These are phyloP conservation scores for Sibirionetta formosa DNA, from an alignment of 2,797 vertebrate genomes.

Conservation along the genomic window DNA sequence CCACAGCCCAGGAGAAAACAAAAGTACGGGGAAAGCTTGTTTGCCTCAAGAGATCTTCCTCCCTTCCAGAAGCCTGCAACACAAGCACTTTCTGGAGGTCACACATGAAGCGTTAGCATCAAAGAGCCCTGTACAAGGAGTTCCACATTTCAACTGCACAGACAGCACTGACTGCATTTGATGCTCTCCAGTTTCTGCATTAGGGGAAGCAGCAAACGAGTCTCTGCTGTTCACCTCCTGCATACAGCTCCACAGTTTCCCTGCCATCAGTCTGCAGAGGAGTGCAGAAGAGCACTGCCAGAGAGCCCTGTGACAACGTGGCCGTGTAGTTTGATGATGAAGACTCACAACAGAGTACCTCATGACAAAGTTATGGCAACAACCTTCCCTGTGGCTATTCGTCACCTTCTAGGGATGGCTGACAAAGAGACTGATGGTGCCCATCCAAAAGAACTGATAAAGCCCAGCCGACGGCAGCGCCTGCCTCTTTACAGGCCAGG, in stretches of 20 bases:
- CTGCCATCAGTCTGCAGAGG: background rate
- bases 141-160: background rate
- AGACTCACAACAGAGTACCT: background rate
- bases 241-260: background rate
- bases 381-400: background rate
- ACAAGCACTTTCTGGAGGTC: background rate
- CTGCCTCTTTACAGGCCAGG: background rate
- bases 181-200: background rate
- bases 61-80: background rate
- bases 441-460: background rate
- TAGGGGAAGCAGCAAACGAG: background rate
- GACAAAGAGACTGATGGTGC: background rate
- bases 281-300: background rate
- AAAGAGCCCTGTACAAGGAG: background rate
- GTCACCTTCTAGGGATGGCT: slow-evolving; percentile 48
- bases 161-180: background rate
- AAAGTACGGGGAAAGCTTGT: background rate
- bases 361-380: background rate
- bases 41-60: background rate
- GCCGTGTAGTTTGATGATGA: background rate
- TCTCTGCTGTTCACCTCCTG: background rate
- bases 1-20: background rate
- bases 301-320: background rate
- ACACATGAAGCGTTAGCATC: background rate
- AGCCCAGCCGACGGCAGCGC: background rate